A percentile compares a stretch with the other conserved stretches of the same genome.
These are phyloP conservation scores for Pavo muticus DNA, from an alignment of 2,113 vertebrate genomes.

Conservation along the genomic window DNA sequence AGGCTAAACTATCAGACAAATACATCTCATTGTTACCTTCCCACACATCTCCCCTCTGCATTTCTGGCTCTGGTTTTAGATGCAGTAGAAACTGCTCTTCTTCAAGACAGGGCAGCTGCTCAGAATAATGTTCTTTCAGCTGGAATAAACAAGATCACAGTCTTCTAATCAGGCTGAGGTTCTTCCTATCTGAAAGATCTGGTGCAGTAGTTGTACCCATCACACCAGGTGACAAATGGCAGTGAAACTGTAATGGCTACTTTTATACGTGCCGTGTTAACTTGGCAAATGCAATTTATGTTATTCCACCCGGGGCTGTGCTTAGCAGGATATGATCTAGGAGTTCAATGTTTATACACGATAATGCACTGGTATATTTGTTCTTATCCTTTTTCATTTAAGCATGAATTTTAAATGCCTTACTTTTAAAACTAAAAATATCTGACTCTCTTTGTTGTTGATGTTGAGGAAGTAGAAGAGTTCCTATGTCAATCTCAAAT, in stretches of 20 bases:
- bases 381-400: background rate
- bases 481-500: background rate
- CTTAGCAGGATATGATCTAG: background rate
- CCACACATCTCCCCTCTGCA: accelerated
- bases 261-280: background rate
- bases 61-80: background rate
- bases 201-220: background rate
- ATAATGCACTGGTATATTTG: background rate
- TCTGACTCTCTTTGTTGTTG: background rate
- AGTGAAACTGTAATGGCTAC: background rate
- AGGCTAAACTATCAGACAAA: background rate
- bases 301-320: background rate
- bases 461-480: background rate
- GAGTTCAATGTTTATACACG: background rate
- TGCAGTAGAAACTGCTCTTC: background rate
- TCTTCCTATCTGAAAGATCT: background rate
- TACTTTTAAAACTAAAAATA: background rate
- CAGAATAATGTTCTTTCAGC: background rate
- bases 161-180: background rate
- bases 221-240: background rate
- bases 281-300: background rate
- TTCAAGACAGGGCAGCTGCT: background rate
- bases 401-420: background rate
- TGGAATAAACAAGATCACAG: background rate
- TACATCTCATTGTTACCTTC: background rate